Conservation (phyloP, 2,888 invertebrate species). For the Gonocerus acuteangulatus region DNA sequence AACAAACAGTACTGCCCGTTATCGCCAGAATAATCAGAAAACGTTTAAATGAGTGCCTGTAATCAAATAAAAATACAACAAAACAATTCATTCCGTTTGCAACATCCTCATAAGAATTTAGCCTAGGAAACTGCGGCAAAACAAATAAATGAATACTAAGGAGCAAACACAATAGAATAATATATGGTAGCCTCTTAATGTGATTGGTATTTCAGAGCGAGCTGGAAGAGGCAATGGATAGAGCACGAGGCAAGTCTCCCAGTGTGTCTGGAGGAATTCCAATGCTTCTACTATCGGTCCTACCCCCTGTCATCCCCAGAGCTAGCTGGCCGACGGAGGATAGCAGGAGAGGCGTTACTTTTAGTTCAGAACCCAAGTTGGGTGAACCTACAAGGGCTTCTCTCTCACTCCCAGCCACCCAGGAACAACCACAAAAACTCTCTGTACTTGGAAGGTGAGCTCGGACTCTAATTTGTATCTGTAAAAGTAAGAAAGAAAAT, state of each 20-base stretch:
- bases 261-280: slow-evolving; percentile 64
- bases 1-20: too few relatives aligned
- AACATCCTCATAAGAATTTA: too few relatives aligned
- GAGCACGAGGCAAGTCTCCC: slow-evolving; percentile 46
- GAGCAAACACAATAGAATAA: too few relatives aligned
- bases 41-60: too few relatives aligned
- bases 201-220: slow-evolving; percentile 33
- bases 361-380: slow-evolving; percentile 35
- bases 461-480: not conserved
- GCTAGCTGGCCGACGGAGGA: slow-evolving; percentile 72
- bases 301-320: slow-evolving; percentile 66
- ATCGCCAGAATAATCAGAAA: too few relatives aligned
- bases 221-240: slow-evolving; percentile 36
- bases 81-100: too few relatives aligned
- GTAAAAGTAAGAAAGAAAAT: too few relatives aligned
- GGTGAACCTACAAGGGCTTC: slow-evolving; percentile 26
- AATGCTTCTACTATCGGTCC: slow-evolving; percentile 60
- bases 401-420: slow-evolving; percentile 5
- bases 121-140: too few relatives aligned
- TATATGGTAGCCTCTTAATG: too few relatives aligned
- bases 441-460: slow-evolving; percentile 24
- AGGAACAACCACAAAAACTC: slow-evolving; percentile 4
- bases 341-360: slow-evolving; percentile 47
- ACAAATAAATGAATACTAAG: too few relatives aligned
- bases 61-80: too few relatives aligned